phyloP scores from a whole-genome alignment of 2,888 invertebrate genomes.

The Xylota sylvarum region DNA sequence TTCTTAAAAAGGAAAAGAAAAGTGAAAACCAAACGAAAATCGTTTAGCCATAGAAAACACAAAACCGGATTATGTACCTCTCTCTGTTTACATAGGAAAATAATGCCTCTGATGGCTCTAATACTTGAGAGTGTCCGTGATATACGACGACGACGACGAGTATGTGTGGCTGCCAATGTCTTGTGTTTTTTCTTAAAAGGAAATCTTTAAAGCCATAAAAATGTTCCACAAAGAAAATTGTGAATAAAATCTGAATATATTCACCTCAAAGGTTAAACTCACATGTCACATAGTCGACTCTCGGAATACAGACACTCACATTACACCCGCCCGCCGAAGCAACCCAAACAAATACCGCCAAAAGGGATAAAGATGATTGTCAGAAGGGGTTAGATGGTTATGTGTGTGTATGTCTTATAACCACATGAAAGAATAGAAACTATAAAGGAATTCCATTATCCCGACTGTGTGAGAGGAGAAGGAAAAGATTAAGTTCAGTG shows the following conservation, averaged over 20 bases:
- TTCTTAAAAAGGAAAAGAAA: constrained; percentile 31
- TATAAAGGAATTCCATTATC: constrained; percentile 71
- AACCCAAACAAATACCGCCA: constrained; percentile 61
- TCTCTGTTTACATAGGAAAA: constrained; percentile 63
- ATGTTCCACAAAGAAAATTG: constrained; percentile 72
- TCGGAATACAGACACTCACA: constrained; percentile 17
- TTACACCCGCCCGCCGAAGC: not conserved
- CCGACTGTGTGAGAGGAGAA: constrained; percentile 34
- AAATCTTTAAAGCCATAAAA: constrained; percentile 77
- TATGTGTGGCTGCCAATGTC: constrained; percentile 49
- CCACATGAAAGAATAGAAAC: constrained; percentile 71
- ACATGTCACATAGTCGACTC: constrained; percentile 68
- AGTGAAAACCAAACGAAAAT: constrained; percentile 58
- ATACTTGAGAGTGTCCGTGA: constrained; percentile 69
- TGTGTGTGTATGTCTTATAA: constrained; percentile 38
- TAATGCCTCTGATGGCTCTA: constrained; percentile 64
- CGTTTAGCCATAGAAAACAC: constrained; percentile 64
- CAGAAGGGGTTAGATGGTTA: constrained; percentile 41
- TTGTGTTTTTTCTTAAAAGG: constrained; percentile 37
- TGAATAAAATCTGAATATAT: constrained; percentile 75
- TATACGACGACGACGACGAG: constrained; percentile 37
- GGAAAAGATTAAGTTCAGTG: constrained; percentile 70
- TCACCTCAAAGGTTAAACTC: constrained; percentile 76
- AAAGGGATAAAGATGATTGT: constrained; percentile 66
- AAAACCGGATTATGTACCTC: constrained; percentile 63